Conservation (phyloP, 2,888 invertebrate genomes). For the Hanleya hanleyi region DNA sequence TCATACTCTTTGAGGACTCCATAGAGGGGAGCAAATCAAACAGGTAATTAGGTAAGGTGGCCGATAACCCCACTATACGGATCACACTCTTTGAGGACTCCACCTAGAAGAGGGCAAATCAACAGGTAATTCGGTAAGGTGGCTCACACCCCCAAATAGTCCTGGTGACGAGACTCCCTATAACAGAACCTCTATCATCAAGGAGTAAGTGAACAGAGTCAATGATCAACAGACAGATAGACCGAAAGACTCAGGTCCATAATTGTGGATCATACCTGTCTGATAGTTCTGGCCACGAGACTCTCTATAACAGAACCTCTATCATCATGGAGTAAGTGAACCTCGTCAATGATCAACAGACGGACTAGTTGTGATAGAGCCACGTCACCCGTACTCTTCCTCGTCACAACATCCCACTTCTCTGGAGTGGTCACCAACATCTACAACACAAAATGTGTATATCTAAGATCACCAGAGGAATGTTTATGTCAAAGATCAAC, state of each 20-base stretch:
- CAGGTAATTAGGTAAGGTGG: slow-evolving; percentile 98
- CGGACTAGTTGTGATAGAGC: slow-evolving; percentile 89
- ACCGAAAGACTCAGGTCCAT: background rate
- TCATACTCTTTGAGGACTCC: too few species aligned
- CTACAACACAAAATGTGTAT: slow-evolving; percentile 63
- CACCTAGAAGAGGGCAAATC: slow-evolving; percentile 72
- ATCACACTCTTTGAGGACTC: slow-evolving; percentile 84
- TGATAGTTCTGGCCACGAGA: slow-evolving; percentile 93
- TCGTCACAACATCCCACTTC: slow-evolving; percentile 99
- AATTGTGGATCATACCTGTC: slow-evolving; percentile 78
- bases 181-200: slow-evolving; percentile 97
- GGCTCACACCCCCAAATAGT: too few species aligned
- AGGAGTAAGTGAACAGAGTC: slow-evolving; percentile 98
- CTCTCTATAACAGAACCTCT: slow-evolving; percentile 98
- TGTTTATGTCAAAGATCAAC: too few species aligned
- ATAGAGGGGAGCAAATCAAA: too few species aligned
- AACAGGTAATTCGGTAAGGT: too few species aligned
- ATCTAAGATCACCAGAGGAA: too few species aligned
- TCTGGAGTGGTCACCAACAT: slow-evolving; percentile 99
- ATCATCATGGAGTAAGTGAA: slow-evolving; percentile 96
- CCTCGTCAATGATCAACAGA: slow-evolving; percentile 93
- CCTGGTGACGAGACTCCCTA: slow-evolving; percentile 96
- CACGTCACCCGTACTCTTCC: slow-evolving; percentile 80
- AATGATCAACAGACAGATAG: slow-evolving; percentile 49
- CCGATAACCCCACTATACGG: slow-evolving; percentile 96